Percentiles rank a stretch among this genome's conserved stretches.
Evolutionary conservation across 2,113 vertebrate genomes (phyloP).

Genomic region (Anseranas semipalmata): DNA sequence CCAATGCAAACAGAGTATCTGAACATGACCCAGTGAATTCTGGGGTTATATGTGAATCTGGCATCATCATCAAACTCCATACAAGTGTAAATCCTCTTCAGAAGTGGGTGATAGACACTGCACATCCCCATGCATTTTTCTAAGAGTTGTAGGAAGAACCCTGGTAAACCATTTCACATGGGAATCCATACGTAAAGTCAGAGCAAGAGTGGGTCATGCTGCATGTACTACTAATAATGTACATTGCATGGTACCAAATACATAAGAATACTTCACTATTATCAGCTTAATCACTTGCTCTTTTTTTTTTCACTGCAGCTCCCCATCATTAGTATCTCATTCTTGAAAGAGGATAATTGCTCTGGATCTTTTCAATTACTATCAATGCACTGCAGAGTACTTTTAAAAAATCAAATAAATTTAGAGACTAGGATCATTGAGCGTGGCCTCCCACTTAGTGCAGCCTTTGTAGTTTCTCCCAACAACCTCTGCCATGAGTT

Average conservation of each 20-base stretch:
- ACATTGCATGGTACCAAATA: background rate
- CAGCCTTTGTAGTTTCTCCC: background rate
- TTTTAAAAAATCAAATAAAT: constrained; percentile 2
- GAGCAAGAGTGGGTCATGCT: background rate
- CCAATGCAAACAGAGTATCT: background rate
- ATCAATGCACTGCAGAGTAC: background rate
- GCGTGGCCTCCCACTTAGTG: background rate
- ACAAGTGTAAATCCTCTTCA: background rate
- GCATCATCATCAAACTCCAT: background rate
- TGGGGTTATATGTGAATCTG: background rate
- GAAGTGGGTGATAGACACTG: background rate
- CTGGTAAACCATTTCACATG: background rate
- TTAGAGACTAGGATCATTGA: constrained; percentile 1
- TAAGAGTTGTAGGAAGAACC: background rate
- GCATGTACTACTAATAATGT: background rate
- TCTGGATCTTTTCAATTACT: constrained; percentile 42
- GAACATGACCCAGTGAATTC: background rate
- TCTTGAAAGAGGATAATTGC: constrained; percentile 43
- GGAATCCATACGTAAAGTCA: background rate
- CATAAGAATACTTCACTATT: background rate
- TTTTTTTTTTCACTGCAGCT: background rate
- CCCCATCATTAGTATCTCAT: constrained; percentile 10
- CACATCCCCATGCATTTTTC: background rate
- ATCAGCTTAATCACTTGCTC: constrained; percentile 11
- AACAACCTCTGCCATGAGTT: background rate